These are phyloP conservation scores for Hozukius guyotensis DNA, from an alignment of 2,797 vertebrate genomes.

Conservation along the genomic window DNA sequence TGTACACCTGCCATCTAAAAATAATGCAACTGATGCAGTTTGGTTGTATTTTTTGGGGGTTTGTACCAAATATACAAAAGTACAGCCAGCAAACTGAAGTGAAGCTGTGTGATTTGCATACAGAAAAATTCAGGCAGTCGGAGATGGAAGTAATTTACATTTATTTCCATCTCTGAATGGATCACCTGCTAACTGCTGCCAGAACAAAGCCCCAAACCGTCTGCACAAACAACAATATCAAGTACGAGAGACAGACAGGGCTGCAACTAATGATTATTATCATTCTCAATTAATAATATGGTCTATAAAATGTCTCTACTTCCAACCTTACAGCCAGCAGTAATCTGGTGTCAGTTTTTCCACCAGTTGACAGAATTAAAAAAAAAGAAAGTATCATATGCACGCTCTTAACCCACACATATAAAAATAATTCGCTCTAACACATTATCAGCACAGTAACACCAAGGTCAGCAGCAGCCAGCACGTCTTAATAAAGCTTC, in stretches of 20 bases:
- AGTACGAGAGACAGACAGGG: not conserved
- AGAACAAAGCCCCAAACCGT: not conserved
- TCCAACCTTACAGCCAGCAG: not conserved
- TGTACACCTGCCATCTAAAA: too few relatives aligned
- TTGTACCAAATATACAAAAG: not conserved
- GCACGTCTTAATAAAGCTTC: not conserved
- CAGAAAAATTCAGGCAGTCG: not conserved
- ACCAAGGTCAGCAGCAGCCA: not conserved
- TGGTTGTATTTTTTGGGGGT: not conserved
- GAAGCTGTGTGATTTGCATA: not conserved
- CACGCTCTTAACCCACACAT: not conserved
- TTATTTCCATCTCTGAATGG: not conserved
- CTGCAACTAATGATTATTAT: not conserved
- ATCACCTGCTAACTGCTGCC: not conserved
- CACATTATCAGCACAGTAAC: not conserved
- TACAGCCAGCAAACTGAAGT: not conserved
- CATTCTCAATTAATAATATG: not conserved
- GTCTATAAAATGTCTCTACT: not conserved
- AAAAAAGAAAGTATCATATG: not conserved
- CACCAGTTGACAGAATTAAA: not conserved
- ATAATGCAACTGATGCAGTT: not conserved
- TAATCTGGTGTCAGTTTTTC: not conserved
- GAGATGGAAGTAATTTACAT: not conserved
- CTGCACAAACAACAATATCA: not conserved
- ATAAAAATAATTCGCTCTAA: not conserved